Conservation (phyloP, 2,797 vertebrate genomes). For the Limnodromus scolopaceus region DNA sequence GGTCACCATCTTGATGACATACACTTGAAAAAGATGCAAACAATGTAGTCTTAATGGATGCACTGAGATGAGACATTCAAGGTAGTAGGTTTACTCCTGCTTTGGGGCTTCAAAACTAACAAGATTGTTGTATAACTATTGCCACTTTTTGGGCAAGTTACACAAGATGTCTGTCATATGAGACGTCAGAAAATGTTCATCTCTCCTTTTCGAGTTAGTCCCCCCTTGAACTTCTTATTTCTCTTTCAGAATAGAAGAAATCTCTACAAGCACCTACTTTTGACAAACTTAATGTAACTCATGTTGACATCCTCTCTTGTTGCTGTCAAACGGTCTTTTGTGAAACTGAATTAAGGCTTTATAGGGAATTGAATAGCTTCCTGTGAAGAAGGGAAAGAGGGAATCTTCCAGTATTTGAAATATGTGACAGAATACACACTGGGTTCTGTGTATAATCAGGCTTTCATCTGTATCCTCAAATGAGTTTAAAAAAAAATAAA, state of each 20-base stretch:
- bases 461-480: conserved; percentile 17
- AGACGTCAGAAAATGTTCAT: neutral
- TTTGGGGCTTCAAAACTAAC: neutral
- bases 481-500: neutral
- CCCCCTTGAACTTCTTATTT: conserved; percentile 12
- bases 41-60: neutral
- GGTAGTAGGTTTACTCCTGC: neutral
- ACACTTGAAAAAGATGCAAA: neutral
- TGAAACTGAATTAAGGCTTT: conserved; percentile 39
- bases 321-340: conserved; percentile 47
- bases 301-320: conserved; percentile 26
- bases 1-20: neutral
- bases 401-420: conserved; percentile 3
- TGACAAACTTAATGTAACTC: neutral
- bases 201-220: neutral
- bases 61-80: neutral
- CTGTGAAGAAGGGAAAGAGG: neutral
- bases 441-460: neutral
- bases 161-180: neutral
- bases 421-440: neutral
- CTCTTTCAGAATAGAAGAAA: neutral
- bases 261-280: neutral
- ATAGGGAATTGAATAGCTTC: conserved; percentile 37
- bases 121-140: neutral
- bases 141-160: neutral